Evolutionary conservation across 2,888 invertebrate species (phyloP), one percentile per base, ranked within the genome.

Genomic region (Fragum whitleyi): DNA sequence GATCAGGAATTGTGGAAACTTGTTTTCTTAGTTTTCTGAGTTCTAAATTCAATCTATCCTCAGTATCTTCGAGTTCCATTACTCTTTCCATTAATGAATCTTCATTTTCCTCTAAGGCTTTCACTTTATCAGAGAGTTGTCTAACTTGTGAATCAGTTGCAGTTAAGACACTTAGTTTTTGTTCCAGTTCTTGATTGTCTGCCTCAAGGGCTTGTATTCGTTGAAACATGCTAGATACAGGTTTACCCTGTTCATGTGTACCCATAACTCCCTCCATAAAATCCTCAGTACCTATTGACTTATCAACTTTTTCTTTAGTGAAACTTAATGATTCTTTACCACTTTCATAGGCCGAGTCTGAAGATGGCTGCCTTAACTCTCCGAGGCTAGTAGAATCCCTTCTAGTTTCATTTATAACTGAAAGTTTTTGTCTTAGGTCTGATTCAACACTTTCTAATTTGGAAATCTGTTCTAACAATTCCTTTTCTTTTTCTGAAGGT

Each of bases 41-140:
- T 65, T 90, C 87, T 14, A 83, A 67, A 73, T 78, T 87, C 36
- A 87, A 68, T 29, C 79, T 71, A 74, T 90, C 88, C 77, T 90
- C 90, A 28, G 77, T 79, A 53, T 88, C 88, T 61, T 91, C 91
- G 32, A 90, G 77, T 82, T 92, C 92, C 87, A 91, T 86, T 9
- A 93, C 88, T 68, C 89, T 87, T 57, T 92, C 91, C 90, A 92
- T 91, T 71, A 92, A 78, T 36, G 87, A 88, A 71, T 90, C 90
- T 71, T 93, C 92, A n/a, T 90, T 86, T 32, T 88, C 83, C 80
- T 92, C 91, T 71, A 92, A 81, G 28, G 88, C 86, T 61, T 87
- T 88, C n/a, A 91, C 85, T 73, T 91, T 91, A 32, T 90, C 90
- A 29, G 88, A 87, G 47, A 90, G 67, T 42, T 90, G 86, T 77